Conservation (phyloP, 2,888 invertebrate genomes). For the Notocelia uddmanniana region DNA sequence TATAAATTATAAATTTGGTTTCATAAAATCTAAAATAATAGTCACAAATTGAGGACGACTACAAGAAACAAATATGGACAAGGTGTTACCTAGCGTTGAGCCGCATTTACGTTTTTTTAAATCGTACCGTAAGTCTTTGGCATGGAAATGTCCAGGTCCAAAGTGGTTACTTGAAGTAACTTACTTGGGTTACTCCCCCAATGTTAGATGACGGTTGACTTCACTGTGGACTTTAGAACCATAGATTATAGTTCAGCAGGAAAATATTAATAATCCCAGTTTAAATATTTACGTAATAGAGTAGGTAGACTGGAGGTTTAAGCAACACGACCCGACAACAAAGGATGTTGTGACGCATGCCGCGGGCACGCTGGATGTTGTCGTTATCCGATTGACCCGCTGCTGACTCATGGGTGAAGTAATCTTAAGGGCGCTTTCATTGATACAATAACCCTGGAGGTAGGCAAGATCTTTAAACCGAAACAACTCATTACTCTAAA, state of each 20-base stretch:
- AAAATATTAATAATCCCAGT: slow-evolving; percentile 13
- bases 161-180: no score
- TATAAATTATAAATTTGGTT: neutral
- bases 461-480: no score
- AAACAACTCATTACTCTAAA: no score
- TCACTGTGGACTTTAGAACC: neutral
- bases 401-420: slow-evolving; percentile 53
- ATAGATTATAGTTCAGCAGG: slow-evolving; percentile 3
- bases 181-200: no score
- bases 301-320: slow-evolving; percentile 31
- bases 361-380: slow-evolving; percentile 51
- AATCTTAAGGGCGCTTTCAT: slow-evolving; percentile 47
- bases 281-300: slow-evolving; percentile 28
- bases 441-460: neutral
- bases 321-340: slow-evolving; percentile 50
- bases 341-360: slow-evolving; percentile 55
- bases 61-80: neutral
- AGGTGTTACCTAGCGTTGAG: neutral
- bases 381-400: slow-evolving; percentile 49
- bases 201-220: neutral
- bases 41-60: neutral
- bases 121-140: no score
- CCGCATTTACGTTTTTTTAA: no score
- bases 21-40: neutral
- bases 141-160: no score